Evolutionary conservation across 2,888 invertebrate genomes (phyloP), one percentile per base, ranked within the genome.

Genomic region (Helleia helle): DNA sequence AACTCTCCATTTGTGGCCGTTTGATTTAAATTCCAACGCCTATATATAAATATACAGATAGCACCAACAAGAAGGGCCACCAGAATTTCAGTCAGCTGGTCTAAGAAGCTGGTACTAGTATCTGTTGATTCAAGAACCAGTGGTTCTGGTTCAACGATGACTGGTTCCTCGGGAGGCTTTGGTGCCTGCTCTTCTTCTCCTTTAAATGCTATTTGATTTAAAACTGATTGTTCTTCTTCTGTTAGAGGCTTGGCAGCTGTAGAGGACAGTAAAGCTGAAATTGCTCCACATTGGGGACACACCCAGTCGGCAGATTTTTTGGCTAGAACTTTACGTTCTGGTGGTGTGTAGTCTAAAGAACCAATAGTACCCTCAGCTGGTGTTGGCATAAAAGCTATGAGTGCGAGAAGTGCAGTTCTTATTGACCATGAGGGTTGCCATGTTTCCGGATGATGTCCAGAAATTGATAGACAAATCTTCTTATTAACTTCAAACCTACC

Each of bases 351-450:
- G 67, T 97, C 95, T 13, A 97, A 75, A 1, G 96, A 93, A 4
- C 97, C 97, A 47, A 98, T 93, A 2, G 96, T 96, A 1, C 96
- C 95, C 55, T 91, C 91, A 5, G 94, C 93, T 38, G 93, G 91
- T 3, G 95, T 93, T 0, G 96, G 96, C 95, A 97, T 95, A 65
- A 97, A 97, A 1, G 96, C 95, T 58, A 97, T 96, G 43, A 97
- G 85, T 9, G 97, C 97, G 50, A 97, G 75, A 43, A 97, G 79
- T 7, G 96, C 96, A 39, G 97, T 97, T 47, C 97, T 87, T 51
- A 97, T 96, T 18, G 96, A 96, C 97, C 97, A 97, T 2, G 95
- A 96, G 15, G 97, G 97, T 64, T 96, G 95, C 97, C 97, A 98
- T 25, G 95, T 95, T 73, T 98, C 97, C n/a, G 97, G 97, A 71